phyloP scores from a whole-genome alignment of 1,140 invertebrate genomes.

The Hypsibius dujardini region DNA sequence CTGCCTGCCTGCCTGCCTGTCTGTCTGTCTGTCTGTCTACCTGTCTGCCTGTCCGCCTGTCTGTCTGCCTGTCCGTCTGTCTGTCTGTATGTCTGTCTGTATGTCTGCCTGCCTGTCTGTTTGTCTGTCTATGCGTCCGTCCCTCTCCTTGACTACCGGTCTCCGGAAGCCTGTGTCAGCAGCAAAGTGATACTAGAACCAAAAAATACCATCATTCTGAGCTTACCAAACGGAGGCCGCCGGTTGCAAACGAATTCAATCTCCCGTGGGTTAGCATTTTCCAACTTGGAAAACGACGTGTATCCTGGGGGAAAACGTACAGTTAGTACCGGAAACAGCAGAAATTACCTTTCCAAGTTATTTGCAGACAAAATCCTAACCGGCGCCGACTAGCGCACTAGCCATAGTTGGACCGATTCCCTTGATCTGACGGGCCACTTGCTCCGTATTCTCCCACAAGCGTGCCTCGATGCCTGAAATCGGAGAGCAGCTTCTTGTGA shows the following conservation, averaged over 20 bases:
- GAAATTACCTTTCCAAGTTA: not conserved
- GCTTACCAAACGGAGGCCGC: conserved; percentile 38
- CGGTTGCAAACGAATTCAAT: conserved; percentile 45
- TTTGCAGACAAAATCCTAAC: conserved; percentile 24
- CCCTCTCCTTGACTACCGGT: too few species aligned
- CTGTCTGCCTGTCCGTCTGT: too few species aligned
- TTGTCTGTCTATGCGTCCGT: too few species aligned
- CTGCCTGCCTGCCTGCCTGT: too few species aligned
- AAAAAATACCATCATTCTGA: too few species aligned
- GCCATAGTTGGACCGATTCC: conserved; percentile 48
- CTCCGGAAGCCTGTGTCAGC: too few species aligned
- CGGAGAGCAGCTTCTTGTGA: too few species aligned
- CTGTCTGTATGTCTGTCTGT: too few species aligned
- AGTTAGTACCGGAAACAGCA: not conserved
- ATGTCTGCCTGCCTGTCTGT: too few species aligned
- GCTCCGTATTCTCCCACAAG: conserved; percentile 55
- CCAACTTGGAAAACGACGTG: conserved; percentile 45
- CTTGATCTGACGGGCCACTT: conserved; percentile 49
- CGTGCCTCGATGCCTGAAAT: conserved; percentile 34
- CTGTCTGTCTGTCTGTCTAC: too few species aligned
- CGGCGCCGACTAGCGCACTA: conserved; percentile 44
- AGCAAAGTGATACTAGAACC: too few species aligned
- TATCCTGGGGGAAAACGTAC: conserved; percentile 30
- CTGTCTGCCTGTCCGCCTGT: too few species aligned
- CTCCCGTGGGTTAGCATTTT: conserved; percentile 48